Evolutionary conservation across 2,113 vertebrate species (phyloP).

Genomic region (Galeopterus variegatus): DNA sequence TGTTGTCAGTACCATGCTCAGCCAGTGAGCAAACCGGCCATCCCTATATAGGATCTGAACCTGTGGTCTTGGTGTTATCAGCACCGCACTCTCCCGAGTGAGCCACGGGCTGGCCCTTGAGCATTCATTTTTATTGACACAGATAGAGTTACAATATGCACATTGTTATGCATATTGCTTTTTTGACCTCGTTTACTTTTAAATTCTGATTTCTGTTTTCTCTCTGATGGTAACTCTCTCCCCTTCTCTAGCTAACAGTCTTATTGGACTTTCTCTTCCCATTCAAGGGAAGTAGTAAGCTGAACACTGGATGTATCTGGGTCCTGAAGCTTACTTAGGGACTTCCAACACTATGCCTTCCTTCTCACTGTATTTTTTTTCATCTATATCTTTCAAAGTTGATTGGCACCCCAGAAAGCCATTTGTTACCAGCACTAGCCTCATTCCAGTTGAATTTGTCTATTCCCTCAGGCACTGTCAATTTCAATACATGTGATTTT

Average conservation of each 20-base stretch:
- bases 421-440: neutral
- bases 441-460: constrained; percentile 1
- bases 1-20: no score
- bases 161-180: neutral
- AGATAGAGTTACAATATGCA: neutral
- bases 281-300: neutral
- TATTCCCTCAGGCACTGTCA: neutral
- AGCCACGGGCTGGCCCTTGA: neutral
- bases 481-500: constrained; percentile 59
- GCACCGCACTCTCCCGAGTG: no score
- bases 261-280: constrained; percentile 26
- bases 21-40: no score
- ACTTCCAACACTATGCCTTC: neutral
- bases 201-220: constrained; percentile 44
- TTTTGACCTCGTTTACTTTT: neutral
- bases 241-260: neutral
- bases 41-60: no score
- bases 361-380: constrained; percentile 49
- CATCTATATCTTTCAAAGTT: neutral
- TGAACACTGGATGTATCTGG: neutral
- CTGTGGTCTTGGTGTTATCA: no score
- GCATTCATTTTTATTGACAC: neutral
- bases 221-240: neutral
- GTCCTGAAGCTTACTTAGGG: neutral
- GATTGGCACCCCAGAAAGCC: constrained; percentile 17